Conservation (phyloP, 2,888 invertebrate species). For the Lasioglossum lativentre region DNA sequence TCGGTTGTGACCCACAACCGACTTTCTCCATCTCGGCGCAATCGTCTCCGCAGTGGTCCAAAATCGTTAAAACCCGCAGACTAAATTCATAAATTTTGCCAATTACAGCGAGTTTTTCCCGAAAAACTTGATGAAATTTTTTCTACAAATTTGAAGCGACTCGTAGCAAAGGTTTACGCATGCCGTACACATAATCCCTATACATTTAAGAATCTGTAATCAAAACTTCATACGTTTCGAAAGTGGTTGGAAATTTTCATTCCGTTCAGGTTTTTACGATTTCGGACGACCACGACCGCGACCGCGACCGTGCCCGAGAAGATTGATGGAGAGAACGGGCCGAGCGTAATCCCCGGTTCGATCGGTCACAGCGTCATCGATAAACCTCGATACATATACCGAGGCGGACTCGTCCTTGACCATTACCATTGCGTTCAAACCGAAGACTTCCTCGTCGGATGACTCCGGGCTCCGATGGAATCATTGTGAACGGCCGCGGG, state of each 20-base stretch:
- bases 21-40: not conserved
- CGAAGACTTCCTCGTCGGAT: conserved; percentile 3
- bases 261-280: not conserved
- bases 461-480: not conserved
- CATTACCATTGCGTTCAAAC: not conserved
- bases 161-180: too few species aligned
- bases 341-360: conserved; percentile 3
- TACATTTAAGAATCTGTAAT: too few species aligned
- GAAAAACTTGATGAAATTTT: too few species aligned
- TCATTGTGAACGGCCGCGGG: not conserved
- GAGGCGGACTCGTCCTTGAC: not conserved
- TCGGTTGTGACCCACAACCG: not conserved
- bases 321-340: conserved; percentile 20
- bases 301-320: not conserved
- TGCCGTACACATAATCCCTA: too few species aligned
- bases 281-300: too few species aligned
- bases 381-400: conserved; percentile 2
- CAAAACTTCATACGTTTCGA: not conserved
- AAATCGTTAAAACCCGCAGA: too few species aligned
- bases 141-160: too few species aligned
- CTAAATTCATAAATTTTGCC: too few species aligned
- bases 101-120: too few species aligned
- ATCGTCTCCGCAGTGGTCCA: too few species aligned
- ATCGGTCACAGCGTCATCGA: conserved; percentile 18
- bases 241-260: not conserved